These are phyloP conservation scores for Leptopilina clavipes DNA, from an alignment of 1,140 invertebrate genomes.

Conservation along the genomic window DNA sequence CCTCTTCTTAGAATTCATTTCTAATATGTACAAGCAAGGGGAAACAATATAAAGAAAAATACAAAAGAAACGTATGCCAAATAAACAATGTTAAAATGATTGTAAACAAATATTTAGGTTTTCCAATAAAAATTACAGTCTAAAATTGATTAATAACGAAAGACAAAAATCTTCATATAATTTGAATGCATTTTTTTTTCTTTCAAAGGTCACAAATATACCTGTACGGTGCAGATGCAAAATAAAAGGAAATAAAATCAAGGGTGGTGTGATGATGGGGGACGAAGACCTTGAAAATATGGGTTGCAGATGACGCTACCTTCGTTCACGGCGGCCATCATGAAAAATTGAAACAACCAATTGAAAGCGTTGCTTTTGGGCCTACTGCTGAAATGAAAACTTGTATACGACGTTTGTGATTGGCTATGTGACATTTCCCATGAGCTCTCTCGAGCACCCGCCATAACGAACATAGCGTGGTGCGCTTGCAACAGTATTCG, in stretches of 20 bases:
- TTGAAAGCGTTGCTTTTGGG: neutral
- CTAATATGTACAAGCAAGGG: neutral
- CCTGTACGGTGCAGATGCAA: neutral
- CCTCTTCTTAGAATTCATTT: neutral
- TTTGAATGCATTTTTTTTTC: neutral
- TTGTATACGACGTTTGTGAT: neutral
- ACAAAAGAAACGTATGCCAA: neutral
- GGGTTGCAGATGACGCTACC: constrained; percentile 1
- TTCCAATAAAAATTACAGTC: no score
- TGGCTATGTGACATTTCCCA: neutral
- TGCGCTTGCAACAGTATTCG: constrained; percentile 50
- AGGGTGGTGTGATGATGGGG: neutral
- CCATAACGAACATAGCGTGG: constrained; percentile 66
- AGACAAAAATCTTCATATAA: neutral
- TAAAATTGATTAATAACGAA: no score
- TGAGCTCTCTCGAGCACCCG: constrained; percentile 43
- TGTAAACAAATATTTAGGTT: no score
- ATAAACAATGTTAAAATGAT: neutral
- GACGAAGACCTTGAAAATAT: no score
- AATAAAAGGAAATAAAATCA: constrained; percentile 12
- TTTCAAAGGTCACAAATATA: neutral
- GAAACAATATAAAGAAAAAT: no score
- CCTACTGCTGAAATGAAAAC: neutral
- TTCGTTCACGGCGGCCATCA: no score
- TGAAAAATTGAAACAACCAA: neutral